Conservation (phyloP, 2,888 invertebrate genomes). For the Onthophagus sagittarius region DNA sequence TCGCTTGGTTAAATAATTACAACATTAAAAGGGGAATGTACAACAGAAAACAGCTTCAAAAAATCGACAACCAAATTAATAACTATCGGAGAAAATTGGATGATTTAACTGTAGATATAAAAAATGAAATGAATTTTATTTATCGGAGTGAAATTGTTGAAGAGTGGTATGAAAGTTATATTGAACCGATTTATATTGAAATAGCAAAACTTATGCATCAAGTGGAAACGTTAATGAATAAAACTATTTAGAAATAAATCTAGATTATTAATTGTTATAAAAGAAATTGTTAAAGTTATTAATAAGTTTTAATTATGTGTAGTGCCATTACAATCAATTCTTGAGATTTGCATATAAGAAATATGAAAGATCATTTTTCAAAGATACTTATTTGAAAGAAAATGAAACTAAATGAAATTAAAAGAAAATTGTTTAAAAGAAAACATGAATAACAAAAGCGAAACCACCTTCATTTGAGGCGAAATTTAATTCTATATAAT, state of each 20-base stretch:
- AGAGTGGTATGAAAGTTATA: slow-evolving; percentile 60
- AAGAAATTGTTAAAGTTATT: no score
- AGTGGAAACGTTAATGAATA: background rate
- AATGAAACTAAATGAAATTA: no score
- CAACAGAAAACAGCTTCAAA: slow-evolving; percentile 59
- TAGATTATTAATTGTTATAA: no score
- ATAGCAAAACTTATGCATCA: background rate
- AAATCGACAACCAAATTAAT: slow-evolving; percentile 44
- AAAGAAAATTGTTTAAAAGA: no score
- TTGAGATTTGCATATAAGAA: no score
- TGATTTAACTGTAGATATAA: slow-evolving; percentile 51
- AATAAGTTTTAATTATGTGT: no score
- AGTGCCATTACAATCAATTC: no score
- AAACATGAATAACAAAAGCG: no score
- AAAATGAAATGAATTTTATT: slow-evolving; percentile 50
- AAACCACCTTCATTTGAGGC: no score
- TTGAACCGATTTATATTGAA: slow-evolving; percentile 23
- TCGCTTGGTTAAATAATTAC: slow-evolving; percentile 64
- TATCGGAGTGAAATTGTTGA: slow-evolving; percentile 53
- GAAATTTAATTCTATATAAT: no score
- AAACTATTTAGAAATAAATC: background rate
- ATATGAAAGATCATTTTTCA: no score
- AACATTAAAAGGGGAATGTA: slow-evolving; percentile 63
- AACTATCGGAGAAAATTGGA: background rate
- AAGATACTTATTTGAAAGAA: no score